A percentile compares a stretch with the other conserved stretches of the same genome.
Conservation (phyloP, 92 coral and sea anemone genomes). For the Plumapathes pennacea region DNA sequence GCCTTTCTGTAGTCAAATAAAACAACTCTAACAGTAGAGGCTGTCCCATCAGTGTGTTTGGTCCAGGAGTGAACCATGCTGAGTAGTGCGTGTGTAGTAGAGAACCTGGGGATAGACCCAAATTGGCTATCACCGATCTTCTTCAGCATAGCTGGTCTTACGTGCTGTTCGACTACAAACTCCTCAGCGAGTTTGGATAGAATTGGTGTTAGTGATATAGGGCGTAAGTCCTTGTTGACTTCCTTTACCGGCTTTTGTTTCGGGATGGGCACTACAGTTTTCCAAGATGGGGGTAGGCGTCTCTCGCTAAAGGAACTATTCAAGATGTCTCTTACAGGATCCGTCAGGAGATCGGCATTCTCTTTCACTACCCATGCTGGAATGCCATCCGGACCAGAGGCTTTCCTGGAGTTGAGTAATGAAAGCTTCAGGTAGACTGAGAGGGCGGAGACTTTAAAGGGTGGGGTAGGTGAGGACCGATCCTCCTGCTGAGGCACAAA, state of each 20-base stretch:
- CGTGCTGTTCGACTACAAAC: neutral
- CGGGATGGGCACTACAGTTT: slow-evolving; percentile 10
- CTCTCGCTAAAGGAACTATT: slow-evolving; percentile 6
- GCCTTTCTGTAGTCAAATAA: slow-evolving; percentile 39
- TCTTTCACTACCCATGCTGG: slow-evolving; percentile 15
- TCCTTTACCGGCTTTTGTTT: slow-evolving; percentile 8
- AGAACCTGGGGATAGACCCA: slow-evolving; percentile 16
- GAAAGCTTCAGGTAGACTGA: slow-evolving; percentile 13
- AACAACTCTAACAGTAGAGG: slow-evolving; percentile 28
- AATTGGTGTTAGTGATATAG: slow-evolving; percentile 20
- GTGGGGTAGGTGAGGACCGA: too few species aligned
- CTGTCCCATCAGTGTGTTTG: slow-evolving; percentile 9
- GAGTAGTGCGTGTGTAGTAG: slow-evolving; percentile 12
- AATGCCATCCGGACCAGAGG: slow-evolving; percentile 22
- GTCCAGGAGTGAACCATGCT: slow-evolving; percentile 20
- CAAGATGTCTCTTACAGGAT: neutral
- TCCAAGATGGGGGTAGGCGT: slow-evolving; percentile 9
- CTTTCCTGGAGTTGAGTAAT: slow-evolving; percentile 10
- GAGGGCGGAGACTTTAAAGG: slow-evolving; percentile 6
- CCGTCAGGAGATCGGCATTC: slow-evolving; percentile 8
- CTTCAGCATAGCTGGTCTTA: slow-evolving; percentile 11
- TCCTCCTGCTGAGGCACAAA: too few species aligned
- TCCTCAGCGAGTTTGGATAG: slow-evolving; percentile 25
- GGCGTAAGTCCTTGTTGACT: slow-evolving; percentile 9
- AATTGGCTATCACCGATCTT: slow-evolving; percentile 10